Evolutionary conservation across 2,797 vertebrate genomes (phyloP).

Genomic region (Percopsis omiscomaycus): DNA sequence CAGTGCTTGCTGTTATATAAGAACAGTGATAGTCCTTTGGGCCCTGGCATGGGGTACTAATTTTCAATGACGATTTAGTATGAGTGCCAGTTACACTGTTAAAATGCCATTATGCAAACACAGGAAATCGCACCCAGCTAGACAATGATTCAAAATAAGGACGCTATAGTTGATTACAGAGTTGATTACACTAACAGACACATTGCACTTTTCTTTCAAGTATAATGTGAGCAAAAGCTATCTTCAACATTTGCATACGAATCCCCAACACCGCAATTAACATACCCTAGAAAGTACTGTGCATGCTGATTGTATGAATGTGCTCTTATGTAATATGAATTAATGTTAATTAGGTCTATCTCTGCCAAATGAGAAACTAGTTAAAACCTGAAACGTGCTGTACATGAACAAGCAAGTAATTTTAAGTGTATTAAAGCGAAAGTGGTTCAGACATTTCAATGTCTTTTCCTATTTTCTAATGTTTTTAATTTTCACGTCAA

Average conservation of each 20-base stretch:
- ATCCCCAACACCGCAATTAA: neutral
- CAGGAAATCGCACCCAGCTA: neutral
- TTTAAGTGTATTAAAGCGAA: too few relatives aligned
- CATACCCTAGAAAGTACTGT: neutral
- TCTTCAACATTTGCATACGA: neutral
- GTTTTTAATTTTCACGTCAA: constrained; percentile 2
- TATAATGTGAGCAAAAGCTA: neutral
- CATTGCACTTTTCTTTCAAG: neutral
- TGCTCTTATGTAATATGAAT: too few relatives aligned
- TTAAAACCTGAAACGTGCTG: too few relatives aligned
- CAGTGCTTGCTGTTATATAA: constrained; percentile 42
- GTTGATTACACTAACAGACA: too few relatives aligned
- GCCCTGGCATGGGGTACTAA: constrained; percentile 17
- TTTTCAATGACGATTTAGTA: constrained; percentile 19
- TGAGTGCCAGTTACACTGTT: constrained; percentile 2
- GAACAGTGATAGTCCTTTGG: constrained; percentile 3
- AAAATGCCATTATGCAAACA: constrained; percentile 2
- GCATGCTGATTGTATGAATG: neutral
- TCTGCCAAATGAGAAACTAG: too few relatives aligned
- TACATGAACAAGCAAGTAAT: too few relatives aligned
- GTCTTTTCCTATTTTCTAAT: too few relatives aligned
- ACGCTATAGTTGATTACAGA: neutral
- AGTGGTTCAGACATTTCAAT: too few relatives aligned
- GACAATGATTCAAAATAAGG: constrained; percentile 5
- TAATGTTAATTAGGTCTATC: too few relatives aligned